Percentiles rank a stretch among this genome's conserved stretches.
Conservation (phyloP, 2,888 invertebrate genomes). For the Agrotis puta region DNA sequence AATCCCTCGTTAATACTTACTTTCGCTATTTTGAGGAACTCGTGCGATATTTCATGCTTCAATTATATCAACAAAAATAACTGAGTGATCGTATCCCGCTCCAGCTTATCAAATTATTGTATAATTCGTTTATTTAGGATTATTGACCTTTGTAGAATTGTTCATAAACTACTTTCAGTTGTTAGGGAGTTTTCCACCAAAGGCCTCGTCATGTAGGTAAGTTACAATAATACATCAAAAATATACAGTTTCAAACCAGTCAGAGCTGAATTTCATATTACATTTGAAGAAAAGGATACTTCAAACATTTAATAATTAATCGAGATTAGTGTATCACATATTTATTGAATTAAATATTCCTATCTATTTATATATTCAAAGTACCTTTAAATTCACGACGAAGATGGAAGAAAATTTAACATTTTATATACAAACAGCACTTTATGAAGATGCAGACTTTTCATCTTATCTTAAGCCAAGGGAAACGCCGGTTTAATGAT, state of each 20-base stretch:
- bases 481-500: constrained; percentile 4
- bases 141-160: constrained; percentile 51
- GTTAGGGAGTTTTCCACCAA: constrained; percentile 28
- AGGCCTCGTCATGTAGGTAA: background rate
- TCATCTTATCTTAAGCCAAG: constrained; percentile 2
- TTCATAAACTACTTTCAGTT: constrained; percentile 45
- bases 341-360: background rate
- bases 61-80: constrained; percentile 15
- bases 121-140: constrained; percentile 50
- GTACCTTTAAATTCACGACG: constrained; percentile 16
- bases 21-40: background rate
- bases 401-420: background rate
- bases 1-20: constrained; percentile 1
- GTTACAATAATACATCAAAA: constrained; percentile 11
- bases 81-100: constrained; percentile 21
- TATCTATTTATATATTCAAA: background rate
- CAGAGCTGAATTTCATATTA: background rate
- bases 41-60: background rate
- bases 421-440: background rate
- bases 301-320: too few species aligned
- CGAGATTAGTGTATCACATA: background rate
- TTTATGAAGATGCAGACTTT: background rate
- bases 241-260: constrained; percentile 3
- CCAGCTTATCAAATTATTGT: constrained; percentile 3
- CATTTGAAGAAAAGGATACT: background rate